A percentile compares a stretch with the other conserved stretches of the same genome.
Evolutionary conservation across 2,113 vertebrate genomes (phyloP).

Genomic region (Phycodurus eques): DNA sequence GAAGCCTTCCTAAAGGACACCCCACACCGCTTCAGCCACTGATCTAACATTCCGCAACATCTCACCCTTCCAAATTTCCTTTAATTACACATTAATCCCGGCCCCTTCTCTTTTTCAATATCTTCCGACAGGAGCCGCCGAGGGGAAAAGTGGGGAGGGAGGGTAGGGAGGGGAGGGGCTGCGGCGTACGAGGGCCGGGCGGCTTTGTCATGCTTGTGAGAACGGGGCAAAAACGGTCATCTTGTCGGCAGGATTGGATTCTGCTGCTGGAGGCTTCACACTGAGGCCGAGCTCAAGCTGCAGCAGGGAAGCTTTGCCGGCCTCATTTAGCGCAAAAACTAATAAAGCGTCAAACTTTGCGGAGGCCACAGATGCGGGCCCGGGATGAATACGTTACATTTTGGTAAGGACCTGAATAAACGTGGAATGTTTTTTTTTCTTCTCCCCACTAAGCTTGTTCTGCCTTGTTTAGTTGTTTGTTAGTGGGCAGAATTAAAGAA

Average conservation of each 20-base stretch:
- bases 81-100: slow-evolving; percentile 99
- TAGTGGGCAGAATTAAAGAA: too few relatives aligned
- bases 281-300: slow-evolving; percentile 32
- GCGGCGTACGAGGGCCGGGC: slow-evolving; percentile 72
- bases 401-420: background rate
- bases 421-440: background rate
- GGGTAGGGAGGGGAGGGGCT: slow-evolving; percentile 72
- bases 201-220: slow-evolving; percentile 77
- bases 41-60: slow-evolving; percentile 99
- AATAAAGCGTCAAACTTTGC: background rate
- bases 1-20: slow-evolving; percentile 99
- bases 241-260: slow-evolving; percentile 57
- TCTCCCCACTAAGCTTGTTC: background rate
- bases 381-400: background rate
- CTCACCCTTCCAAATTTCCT: slow-evolving; percentile 98
- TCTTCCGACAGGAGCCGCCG: slow-evolving; percentile 80
- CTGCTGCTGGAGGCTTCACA: slow-evolving; percentile 62
- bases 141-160: slow-evolving; percentile 52
- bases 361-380: background rate
- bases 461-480: too few relatives aligned
- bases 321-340: slow-evolving; percentile 1
- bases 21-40: slow-evolving; percentile 99
- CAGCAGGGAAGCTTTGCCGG: background rate
- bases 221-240: slow-evolving; percentile 71
- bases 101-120: slow-evolving; percentile 96